phyloP scores from a whole-genome alignment of 2,888 invertebrate species.

The Aspidapion aeneum region DNA sequence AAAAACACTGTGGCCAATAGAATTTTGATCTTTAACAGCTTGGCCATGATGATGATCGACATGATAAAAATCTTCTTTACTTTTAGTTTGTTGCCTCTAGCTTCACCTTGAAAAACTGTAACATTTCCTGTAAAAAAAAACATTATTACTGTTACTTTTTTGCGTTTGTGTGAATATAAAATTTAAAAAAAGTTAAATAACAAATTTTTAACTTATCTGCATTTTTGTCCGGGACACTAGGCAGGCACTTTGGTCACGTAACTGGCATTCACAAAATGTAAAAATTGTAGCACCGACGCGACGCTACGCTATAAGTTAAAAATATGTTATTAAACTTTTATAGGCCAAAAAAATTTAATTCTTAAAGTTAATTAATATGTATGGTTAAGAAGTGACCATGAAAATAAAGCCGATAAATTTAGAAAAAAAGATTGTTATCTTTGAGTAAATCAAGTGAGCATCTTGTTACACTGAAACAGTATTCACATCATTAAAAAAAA shows the following conservation, averaged over 20 bases:
- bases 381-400: no score
- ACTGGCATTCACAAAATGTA: conserved; percentile 7
- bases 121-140: conserved; percentile 15
- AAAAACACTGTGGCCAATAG: conserved; percentile 59
- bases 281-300: background rate
- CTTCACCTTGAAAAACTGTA: conserved; percentile 27
- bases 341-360: no score
- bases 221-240: background rate
- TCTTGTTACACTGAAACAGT: no score
- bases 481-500: no score
- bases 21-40: conserved; percentile 56
- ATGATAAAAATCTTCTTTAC: conserved; percentile 51
- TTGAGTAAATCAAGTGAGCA: no score
- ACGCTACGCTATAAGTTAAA: conserved; percentile 25
- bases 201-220: conserved; percentile 30
- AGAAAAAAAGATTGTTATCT: no score
- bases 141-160: conserved; percentile 11
- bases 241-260: background rate
- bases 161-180: conserved; percentile 4
- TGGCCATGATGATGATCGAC: conserved; percentile 53
- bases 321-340: conserved; percentile 26
- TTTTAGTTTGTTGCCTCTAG: conserved; percentile 46
- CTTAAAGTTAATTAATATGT: no score
- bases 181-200: conserved; percentile 17
- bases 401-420: no score